Evolutionary conservation across 2,113 vertebrate species (phyloP).

Genomic region (Nibea coibor): DNA sequence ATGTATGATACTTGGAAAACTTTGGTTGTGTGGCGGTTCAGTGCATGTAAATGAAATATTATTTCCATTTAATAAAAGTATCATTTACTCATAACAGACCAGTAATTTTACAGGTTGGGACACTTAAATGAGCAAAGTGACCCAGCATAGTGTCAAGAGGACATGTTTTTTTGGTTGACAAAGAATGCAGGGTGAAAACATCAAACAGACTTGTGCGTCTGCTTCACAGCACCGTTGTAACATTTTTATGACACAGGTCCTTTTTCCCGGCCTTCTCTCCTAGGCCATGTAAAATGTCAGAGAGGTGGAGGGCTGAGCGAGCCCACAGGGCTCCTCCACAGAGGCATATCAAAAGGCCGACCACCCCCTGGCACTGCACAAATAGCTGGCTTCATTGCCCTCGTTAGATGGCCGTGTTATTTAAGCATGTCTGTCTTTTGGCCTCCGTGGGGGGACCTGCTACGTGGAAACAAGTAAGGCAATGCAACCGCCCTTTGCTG

Average conservation of each 20-base stretch:
- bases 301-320: constrained; percentile 54
- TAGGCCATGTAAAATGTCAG: constrained; percentile 69
- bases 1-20: background rate
- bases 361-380: constrained; percentile 56
- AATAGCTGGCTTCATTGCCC: constrained; percentile 63
- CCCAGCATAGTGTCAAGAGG: background rate
- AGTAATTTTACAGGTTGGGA: background rate
- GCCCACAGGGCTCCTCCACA: constrained; percentile 57
- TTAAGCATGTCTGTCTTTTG: constrained; percentile 65
- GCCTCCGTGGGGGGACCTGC: constrained; percentile 46
- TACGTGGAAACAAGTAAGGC: constrained; percentile 39
- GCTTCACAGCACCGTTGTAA: constrained; percentile 60
- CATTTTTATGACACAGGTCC: constrained; percentile 70
- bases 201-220: constrained; percentile 58
- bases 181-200: constrained; percentile 60
- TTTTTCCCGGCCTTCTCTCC: constrained; percentile 64
- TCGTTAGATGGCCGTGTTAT: constrained; percentile 71
- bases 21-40: background rate
- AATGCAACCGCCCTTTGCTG: constrained; percentile 18
- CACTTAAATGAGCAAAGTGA: background rate
- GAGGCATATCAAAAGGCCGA: constrained; percentile 71
- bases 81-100: background rate
- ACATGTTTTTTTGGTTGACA: constrained; percentile 32
- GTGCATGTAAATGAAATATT: background rate
- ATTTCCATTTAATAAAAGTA: background rate